These are phyloP conservation scores for Thymelicus sylvestris DNA, from an alignment of 2,888 invertebrate species.

Conservation along the genomic window DNA sequence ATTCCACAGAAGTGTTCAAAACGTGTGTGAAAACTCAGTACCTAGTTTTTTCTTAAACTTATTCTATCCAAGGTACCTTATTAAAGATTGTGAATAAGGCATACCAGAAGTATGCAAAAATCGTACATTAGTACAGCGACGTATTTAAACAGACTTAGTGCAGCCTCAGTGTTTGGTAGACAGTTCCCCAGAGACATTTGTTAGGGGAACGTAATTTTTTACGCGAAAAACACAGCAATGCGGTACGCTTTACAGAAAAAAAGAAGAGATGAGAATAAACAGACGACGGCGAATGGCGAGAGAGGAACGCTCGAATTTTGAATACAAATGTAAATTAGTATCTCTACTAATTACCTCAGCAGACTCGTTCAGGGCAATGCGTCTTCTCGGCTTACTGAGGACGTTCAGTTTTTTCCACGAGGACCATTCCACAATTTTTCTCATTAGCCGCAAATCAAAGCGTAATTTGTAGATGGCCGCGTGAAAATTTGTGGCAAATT, in stretches of 20 bases:
- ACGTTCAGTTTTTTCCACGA: slow-evolving; percentile 74
- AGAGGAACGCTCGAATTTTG: slow-evolving; percentile 83
- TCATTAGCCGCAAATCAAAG: slow-evolving; percentile 69
- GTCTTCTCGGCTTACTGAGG: slow-evolving; percentile 80
- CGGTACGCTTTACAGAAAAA: slow-evolving; percentile 77
- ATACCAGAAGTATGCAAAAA: background rate
- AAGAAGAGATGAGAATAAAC: slow-evolving; percentile 81
- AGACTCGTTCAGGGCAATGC: slow-evolving; percentile 81
- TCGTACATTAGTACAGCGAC: slow-evolving; percentile 15
- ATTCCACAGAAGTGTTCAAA: no score
- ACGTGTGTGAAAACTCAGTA: no score
- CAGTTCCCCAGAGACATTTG: slow-evolving; percentile 71
- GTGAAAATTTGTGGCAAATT: slow-evolving; percentile 40
- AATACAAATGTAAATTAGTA: slow-evolving; percentile 86
- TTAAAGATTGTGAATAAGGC: background rate
- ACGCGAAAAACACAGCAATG: slow-evolving; percentile 83
- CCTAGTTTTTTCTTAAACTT: no score
- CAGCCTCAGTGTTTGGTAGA: slow-evolving; percentile 61
- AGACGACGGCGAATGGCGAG: slow-evolving; percentile 81
- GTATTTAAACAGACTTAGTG: slow-evolving; percentile 28
- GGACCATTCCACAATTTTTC: slow-evolving; percentile 74
- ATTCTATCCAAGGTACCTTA: background rate
- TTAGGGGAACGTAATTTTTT: slow-evolving; percentile 80
- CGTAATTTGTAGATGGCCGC: slow-evolving; percentile 56
- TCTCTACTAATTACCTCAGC: slow-evolving; percentile 83